Evolutionary conservation across 2,888 invertebrate genomes (phyloP), one percentile per base, ranked within the genome.

Genomic region (Trachelus tabidus): DNA sequence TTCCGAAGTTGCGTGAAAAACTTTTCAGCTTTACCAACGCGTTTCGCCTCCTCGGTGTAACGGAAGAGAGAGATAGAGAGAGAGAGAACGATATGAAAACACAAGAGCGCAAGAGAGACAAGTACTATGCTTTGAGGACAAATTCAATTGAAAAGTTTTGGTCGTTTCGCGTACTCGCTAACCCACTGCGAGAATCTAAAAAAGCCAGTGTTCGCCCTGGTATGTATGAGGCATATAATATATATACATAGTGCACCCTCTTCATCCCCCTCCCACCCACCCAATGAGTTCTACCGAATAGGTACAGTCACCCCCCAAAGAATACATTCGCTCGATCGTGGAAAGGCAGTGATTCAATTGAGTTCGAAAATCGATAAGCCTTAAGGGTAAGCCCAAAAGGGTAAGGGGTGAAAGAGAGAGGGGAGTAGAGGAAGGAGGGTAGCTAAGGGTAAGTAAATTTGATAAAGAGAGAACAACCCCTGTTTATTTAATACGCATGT

Each of bases 401-500:
- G 40, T 15, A 15, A 15, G 15, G 15, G 35, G 37, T 0, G 37
- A 12, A 12, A 12, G 3, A 4, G 1, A n/a, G n/a, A n/a, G 6
- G 6, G 23, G 15, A 0, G 6, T 31, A n/a, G n/a, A 0, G 9
- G 69, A 9, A 12, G 2, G 34, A 4, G 35, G 35, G 12, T 35
- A 12, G 37, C 74, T 6, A 35, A 73, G 74, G n/a, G 35, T 73
- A 73, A 73, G 74, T 34, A 34, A 73, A 73, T 73, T 73, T 34
- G 35, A 73, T 73, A 73, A 73, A 34, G 74, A 30, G n/a, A 71
- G 71, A 35, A 12, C 74, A 9, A 12, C 74, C 74, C 35, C 35
- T 73, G 74, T 78, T 78, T 78, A 73, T 76, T 78, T 78, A 76
- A 75, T 75, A 78, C 78, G 78, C 78, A 76, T 76, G 78, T 78